phyloP scores from a whole-genome alignment of 2,888 invertebrate genomes.

The Cyrtodaria siliqua region DNA sequence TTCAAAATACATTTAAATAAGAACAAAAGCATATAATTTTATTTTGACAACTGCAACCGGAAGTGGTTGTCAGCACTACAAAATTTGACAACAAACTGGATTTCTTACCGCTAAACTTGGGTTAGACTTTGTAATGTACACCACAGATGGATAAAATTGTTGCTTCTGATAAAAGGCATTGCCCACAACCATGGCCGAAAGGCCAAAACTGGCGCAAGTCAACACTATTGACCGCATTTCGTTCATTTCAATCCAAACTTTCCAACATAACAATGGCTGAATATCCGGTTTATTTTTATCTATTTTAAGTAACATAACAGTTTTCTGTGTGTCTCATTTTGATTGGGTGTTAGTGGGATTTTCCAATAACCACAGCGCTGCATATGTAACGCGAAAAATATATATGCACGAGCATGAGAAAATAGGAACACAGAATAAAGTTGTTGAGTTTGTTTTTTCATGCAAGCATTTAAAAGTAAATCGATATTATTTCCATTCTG shows the following conservation, averaged over 20 bases:
- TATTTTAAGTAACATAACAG: constrained; percentile 42
- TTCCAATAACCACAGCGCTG: constrained; percentile 6
- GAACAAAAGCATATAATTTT: too few species aligned
- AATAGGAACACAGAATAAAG: too few species aligned
- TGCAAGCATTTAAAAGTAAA: too few species aligned
- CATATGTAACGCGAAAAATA: too few species aligned
- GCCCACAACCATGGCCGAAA: constrained; percentile 96
- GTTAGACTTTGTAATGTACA: constrained; percentile 99
- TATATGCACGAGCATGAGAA: too few species aligned
- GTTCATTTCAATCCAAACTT: constrained; percentile 21
- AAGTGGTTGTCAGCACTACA: constrained; percentile 50
- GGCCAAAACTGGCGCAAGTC: constrained; percentile 91
- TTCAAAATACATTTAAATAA: too few species aligned
- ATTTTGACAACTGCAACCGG: constrained; percentile 15
- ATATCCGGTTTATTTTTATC: constrained; percentile 30
- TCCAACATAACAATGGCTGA: constrained; percentile 27
- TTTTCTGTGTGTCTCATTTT: constrained; percentile 25
- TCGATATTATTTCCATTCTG: too few species aligned
- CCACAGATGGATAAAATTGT: constrained; percentile 99
- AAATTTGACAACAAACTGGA: constrained; percentile 6
- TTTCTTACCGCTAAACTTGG: constrained; percentile 98
- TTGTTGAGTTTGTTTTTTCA: too few species aligned
- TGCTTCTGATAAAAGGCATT: constrained; percentile 99
- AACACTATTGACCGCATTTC: constrained; percentile 82
- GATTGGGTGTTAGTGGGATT: constrained; percentile 25